Percentiles rank a stretch among this genome's conserved stretches.
These are phyloP conservation scores for Euphonia xanthogaster DNA, from an alignment of 2,797 vertebrate species.

Conservation along the genomic window DNA sequence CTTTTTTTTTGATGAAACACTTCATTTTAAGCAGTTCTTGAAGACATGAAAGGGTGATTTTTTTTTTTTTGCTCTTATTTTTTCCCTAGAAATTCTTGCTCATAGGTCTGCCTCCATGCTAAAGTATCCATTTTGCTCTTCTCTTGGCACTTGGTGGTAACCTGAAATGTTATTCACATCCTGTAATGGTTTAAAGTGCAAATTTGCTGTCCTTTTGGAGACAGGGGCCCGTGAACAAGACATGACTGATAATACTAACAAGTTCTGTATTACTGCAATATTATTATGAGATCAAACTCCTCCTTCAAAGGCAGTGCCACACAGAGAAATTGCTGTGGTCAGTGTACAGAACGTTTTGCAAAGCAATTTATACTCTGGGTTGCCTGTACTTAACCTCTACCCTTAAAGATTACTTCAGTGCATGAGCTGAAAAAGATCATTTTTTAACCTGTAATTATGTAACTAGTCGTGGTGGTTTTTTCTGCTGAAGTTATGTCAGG, in stretches of 20 bases:
- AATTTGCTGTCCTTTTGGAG: background rate
- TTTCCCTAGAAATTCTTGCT: background rate
- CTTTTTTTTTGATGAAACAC: background rate
- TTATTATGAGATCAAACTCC: background rate
- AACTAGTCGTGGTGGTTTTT: background rate
- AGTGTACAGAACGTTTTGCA: background rate
- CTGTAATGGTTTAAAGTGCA: background rate
- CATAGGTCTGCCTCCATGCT: background rate
- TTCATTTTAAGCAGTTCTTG: background rate
- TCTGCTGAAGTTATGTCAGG: background rate
- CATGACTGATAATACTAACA: background rate
- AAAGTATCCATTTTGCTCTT: background rate
- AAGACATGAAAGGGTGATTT: background rate
- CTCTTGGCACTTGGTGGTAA: background rate
- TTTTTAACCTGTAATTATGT: conserved; percentile 35
- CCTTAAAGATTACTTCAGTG: background rate
- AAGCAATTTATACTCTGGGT: background rate
- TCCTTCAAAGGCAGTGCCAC: background rate
- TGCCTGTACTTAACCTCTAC: background rate
- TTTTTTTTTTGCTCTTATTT: too few relatives aligned
- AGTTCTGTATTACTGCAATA: background rate
- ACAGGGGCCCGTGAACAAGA: background rate
- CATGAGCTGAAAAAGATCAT: background rate
- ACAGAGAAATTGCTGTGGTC: background rate
- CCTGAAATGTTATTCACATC: background rate